These are phyloP conservation scores for Chloropsis cyanopogon DNA, from an alignment of 2,113 vertebrate genomes.

Conservation along the genomic window DNA sequence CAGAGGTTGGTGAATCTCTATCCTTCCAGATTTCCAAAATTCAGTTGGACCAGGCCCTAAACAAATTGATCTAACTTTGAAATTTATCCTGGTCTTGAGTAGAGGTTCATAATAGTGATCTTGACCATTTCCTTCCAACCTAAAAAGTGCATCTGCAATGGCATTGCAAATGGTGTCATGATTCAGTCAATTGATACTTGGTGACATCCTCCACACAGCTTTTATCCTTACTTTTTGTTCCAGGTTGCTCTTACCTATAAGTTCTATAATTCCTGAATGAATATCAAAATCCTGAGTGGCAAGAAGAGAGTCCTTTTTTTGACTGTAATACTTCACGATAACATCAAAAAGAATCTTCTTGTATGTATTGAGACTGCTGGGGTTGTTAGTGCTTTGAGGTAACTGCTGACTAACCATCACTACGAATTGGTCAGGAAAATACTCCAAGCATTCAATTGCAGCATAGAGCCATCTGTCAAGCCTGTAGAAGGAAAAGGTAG, in stretches of 20 bases:
- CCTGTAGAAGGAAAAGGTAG: slow-evolving; percentile 56
- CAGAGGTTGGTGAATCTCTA: background rate
- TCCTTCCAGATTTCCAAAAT: background rate
- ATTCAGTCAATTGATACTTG: background rate
- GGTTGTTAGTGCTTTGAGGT: slow-evolving; percentile 28
- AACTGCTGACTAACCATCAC: slow-evolving; percentile 80
- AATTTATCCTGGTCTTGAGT: background rate
- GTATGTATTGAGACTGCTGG: slow-evolving; percentile 36
- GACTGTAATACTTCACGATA: slow-evolving; percentile 82
- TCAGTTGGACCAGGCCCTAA: background rate
- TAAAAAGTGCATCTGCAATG: background rate
- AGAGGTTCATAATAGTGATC: background rate
- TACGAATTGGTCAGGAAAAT: slow-evolving; percentile 84
- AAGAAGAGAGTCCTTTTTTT: slow-evolving; percentile 78
- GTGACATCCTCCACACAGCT: background rate
- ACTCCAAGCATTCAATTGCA: slow-evolving; percentile 84
- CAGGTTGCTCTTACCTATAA: slow-evolving; percentile 75
- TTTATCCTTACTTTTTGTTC: background rate
- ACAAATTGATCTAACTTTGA: background rate
- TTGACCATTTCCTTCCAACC: background rate
- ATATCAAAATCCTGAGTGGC: slow-evolving; percentile 74
- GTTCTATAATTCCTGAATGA: slow-evolving; percentile 78
- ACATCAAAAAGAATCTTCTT: slow-evolving; percentile 85
- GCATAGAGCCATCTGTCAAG: slow-evolving; percentile 80
- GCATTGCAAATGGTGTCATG: background rate